Evolutionary conservation across 1,140 invertebrate species (phyloP).

Genomic region (Scaptomyza montana): DNA sequence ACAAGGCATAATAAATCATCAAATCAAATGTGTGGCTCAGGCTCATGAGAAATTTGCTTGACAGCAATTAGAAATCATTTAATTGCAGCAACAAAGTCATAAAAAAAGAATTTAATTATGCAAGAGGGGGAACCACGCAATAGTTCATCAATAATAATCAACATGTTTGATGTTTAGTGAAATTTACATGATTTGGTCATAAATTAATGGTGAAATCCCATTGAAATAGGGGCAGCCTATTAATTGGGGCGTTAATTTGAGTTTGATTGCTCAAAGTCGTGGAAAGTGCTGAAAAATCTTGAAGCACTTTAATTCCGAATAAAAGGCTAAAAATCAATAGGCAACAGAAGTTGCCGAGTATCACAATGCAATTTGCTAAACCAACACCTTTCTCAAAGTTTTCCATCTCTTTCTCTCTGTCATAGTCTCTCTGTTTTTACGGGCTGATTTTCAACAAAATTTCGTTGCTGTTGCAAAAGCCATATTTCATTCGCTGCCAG

Average conservation of each 20-base stretch:
- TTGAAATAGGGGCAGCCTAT: conserved; percentile 44
- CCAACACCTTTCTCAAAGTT: conserved; percentile 42
- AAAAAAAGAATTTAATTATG: conserved; percentile 64
- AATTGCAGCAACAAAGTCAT: conserved; percentile 77
- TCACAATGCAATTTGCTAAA: conserved; percentile 78
- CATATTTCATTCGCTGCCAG: conserved; percentile 80
- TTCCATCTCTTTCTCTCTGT: not conserved
- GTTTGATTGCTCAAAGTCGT: conserved; percentile 25
- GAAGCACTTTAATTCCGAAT: conserved; percentile 24
- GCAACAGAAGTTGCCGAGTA: conserved; percentile 67
- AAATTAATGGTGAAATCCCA: conserved; percentile 58
- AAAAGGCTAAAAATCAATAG: conserved; percentile 65
- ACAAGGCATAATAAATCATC: conserved; percentile 70
- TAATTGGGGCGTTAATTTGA: conserved; percentile 40
- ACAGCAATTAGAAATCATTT: conserved; percentile 79
- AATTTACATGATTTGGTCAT: conserved; percentile 77
- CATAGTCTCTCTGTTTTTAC: conserved; percentile 8
- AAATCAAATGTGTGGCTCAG: conserved; percentile 60
- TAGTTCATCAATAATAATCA: conserved; percentile 72
- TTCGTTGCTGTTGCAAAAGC: conserved; percentile 51
- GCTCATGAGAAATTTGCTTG: conserved; percentile 36
- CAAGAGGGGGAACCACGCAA: conserved; percentile 17
- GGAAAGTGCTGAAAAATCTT: conserved; percentile 30
- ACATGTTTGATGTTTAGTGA: conserved; percentile 54
- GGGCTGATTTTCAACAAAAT: conserved; percentile 59